Percentiles rank a stretch among this genome's conserved stretches.
Conservation (phyloP, 2,113 vertebrate species). For the Rhineura floridana region DNA sequence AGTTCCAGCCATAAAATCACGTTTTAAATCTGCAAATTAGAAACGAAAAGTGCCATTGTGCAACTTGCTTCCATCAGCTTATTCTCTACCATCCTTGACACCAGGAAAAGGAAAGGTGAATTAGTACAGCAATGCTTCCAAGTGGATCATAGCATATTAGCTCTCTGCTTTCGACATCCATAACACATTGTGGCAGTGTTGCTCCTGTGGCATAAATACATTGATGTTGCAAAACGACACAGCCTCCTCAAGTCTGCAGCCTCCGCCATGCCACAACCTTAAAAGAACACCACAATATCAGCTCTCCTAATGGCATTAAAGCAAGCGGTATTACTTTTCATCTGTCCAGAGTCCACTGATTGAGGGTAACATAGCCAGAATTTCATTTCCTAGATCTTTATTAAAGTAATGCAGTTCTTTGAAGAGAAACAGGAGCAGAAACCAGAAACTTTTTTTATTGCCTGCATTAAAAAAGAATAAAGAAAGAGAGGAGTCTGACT, state of each 20-base stretch:
- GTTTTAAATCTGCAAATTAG: background rate
- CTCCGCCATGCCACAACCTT: background rate
- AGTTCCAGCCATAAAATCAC: background rate
- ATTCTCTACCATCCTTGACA: background rate
- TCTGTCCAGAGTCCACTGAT: constrained; percentile 67
- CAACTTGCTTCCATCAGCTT: background rate
- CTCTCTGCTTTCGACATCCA: background rate
- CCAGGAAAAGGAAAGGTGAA: background rate
- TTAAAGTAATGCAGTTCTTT: constrained; percentile 61
- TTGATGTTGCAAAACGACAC: constrained; percentile 3
- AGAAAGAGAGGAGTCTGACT: constrained; percentile 48
- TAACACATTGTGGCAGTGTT: background rate
- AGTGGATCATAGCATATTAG: accelerated
- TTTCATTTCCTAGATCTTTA: constrained; percentile 73
- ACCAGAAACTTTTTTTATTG: constrained; percentile 59
- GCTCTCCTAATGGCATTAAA: constrained; percentile 64
- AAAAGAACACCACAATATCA: constrained; percentile 45
- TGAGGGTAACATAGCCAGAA: constrained; percentile 60
- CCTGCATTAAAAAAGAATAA: constrained; percentile 50
- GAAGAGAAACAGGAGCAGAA: constrained; percentile 67
- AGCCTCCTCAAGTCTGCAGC: constrained; percentile 11
- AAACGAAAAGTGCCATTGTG: too few species aligned
- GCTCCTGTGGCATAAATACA: background rate
- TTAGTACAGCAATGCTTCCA: background rate
- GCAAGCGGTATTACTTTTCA: constrained; percentile 65